A percentile compares a stretch with the other conserved stretches of the same genome.
These are phyloP conservation scores for Lophotis ruficrista DNA, from an alignment of 2,113 vertebrate genomes.

Conservation along the genomic window DNA sequence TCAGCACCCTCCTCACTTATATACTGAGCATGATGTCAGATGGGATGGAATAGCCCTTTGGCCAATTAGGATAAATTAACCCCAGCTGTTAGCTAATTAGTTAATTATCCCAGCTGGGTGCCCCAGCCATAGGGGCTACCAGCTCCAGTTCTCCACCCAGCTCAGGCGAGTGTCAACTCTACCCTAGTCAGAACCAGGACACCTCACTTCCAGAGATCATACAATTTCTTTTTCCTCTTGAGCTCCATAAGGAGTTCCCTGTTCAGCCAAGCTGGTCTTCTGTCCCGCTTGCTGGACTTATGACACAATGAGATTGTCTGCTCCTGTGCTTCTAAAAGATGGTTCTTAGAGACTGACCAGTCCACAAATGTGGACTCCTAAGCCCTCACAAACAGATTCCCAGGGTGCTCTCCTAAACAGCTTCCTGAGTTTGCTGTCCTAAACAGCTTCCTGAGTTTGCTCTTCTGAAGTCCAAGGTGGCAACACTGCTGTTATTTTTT, in stretches of 20 bases:
- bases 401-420: neutral
- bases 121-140: too few species aligned
- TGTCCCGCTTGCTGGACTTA: neutral
- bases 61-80: too few species aligned
- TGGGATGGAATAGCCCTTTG: too few species aligned
- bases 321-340: neutral
- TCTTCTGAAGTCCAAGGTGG: neutral
- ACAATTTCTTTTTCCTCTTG: neutral
- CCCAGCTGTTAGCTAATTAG: too few species aligned
- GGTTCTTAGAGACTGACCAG: neutral
- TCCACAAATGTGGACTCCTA: too few species aligned
- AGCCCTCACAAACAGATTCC: neutral
- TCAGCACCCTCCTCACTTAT: too few species aligned
- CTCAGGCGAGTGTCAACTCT: too few species aligned
- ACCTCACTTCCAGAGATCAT: neutral
- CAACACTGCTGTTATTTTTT: neutral
- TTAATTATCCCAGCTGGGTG: too few species aligned
- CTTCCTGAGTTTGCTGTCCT: neutral
- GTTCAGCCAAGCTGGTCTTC: neutral
- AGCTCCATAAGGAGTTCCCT: neutral
- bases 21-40: too few species aligned
- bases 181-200: too few species aligned
- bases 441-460: fast-evolving
- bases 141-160: too few species aligned
- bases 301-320: fast-evolving